phyloP scores from a whole-genome alignment of 2,797 vertebrate species.

The Eulemur albifrons region DNA sequence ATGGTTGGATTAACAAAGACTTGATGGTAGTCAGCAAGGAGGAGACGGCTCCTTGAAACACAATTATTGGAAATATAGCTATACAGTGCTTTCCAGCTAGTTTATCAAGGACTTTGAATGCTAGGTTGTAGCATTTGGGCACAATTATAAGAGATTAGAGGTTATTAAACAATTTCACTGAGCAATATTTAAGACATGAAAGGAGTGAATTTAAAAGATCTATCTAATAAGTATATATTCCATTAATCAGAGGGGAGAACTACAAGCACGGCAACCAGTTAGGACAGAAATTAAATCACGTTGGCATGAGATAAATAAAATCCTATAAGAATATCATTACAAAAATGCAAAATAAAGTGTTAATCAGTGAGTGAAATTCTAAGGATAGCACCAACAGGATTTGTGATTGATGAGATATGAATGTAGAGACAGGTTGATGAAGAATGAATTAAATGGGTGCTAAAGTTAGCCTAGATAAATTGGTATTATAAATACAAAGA shows the following conservation, averaged over 20 bases:
- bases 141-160: not conserved
- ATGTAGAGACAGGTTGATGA: not conserved
- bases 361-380: not conserved
- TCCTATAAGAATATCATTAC: not conserved
- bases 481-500: not conserved
- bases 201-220: not conserved
- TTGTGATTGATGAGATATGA: not conserved
- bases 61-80: too few relatives aligned
- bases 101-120: not conserved
- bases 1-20: not conserved
- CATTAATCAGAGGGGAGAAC: not conserved
- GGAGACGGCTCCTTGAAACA: not conserved
- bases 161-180: not conserved
- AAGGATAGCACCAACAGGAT: not conserved
- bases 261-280: not conserved
- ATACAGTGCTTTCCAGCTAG: accelerated
- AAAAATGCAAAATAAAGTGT: not conserved
- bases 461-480: not conserved
- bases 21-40: not conserved
- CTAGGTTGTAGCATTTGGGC: not conserved
- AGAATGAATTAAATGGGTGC: not conserved
- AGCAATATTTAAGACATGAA: not conserved
- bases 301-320: not conserved
- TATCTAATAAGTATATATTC: not conserved
- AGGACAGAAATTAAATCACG: not conserved